These are phyloP conservation scores for Stegastes partitus DNA, from an alignment of 2,113 vertebrate genomes.

Conservation along the genomic window DNA sequence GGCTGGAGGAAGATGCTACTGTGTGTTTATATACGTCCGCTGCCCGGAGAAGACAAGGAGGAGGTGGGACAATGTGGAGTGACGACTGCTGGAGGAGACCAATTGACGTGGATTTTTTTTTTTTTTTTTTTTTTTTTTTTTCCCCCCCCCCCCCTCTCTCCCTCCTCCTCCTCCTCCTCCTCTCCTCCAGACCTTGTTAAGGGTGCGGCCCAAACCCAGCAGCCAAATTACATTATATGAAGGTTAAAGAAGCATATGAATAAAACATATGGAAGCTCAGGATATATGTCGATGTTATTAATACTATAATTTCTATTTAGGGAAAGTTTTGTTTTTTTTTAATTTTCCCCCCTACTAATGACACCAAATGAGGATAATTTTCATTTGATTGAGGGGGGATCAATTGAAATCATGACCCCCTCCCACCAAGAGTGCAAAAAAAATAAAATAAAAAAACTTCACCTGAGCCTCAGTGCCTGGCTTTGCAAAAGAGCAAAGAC, in stretches of 20 bases:
- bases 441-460: too few relatives aligned
- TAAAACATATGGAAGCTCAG: constrained; percentile 26
- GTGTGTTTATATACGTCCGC: constrained; percentile 84
- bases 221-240: constrained; percentile 60
- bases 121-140: constrained; percentile 38
- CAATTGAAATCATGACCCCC: constrained; percentile 29
- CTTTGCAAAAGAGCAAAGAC: constrained; percentile 10
- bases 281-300: background rate
- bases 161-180: too few relatives aligned
- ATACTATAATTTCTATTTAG: background rate
- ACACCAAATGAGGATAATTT: too few relatives aligned
- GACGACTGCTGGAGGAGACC: constrained; percentile 78
- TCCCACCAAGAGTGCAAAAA: constrained; percentile 8
- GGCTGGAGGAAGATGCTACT: constrained; percentile 78
- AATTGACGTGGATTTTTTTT: constrained; percentile 74
- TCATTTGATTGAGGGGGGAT: background rate
- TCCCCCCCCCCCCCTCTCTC: too few relatives aligned
- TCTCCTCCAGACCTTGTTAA: constrained; percentile 70
- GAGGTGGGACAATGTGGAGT: constrained; percentile 77
- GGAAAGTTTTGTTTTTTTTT: background rate
- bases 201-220: constrained; percentile 77
- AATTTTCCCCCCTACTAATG: too few relatives aligned
- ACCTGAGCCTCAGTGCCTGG: constrained; percentile 12
- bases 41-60: constrained; percentile 73
- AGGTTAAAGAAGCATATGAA: constrained; percentile 57